Evolutionary conservation across 2,888 invertebrate species (phyloP), one percentile per base, ranked within the genome.

Genomic region (Spicauda simplicius): DNA sequence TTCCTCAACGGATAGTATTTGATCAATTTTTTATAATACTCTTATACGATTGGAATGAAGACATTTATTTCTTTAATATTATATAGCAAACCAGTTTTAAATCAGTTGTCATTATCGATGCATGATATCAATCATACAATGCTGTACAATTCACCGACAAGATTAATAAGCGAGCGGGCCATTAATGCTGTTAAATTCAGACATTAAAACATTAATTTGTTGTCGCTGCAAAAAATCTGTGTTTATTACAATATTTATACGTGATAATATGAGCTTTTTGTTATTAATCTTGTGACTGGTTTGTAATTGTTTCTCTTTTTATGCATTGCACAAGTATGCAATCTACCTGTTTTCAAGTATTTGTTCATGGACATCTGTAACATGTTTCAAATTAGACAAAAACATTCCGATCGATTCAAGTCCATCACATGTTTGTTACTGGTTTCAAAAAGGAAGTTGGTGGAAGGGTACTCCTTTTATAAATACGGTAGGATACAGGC

Each of bases 181-280:
- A 60, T 68, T 72, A 69, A 71, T 65, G 66, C 57, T 65, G 70
- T 71, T 72, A 71, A 64, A 69, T 69, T 71, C 62, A 72, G 68
- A 68, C 60, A 48, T 65, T 64, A 25, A 64, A 58, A 64, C 62
- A 66, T 68, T 71, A 60, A 70, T 72, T 66, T 71, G 55, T 63
- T 71, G 48, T 62, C 18, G 54, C 4, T 16, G 62, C 30, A 52
- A 60, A 60, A 50, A 60, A 52, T 16, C 52, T 52, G 20, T 33
- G 45, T 30, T 60, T 30, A 52, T 60, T 59, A 60, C 48, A 48
- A 48, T 48, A 48, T 48, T 48, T 48, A 48, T 48, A 48, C 14
- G 8, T 33, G 7, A 10, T 33, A 33, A 33, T 33, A 33, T 33
- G 8, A 33, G 10, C 33, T 10, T 33, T 33, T 33, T 33, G 8